Conservation (phyloP, 2,797 vertebrate species). For the Karalla daura region DNA sequence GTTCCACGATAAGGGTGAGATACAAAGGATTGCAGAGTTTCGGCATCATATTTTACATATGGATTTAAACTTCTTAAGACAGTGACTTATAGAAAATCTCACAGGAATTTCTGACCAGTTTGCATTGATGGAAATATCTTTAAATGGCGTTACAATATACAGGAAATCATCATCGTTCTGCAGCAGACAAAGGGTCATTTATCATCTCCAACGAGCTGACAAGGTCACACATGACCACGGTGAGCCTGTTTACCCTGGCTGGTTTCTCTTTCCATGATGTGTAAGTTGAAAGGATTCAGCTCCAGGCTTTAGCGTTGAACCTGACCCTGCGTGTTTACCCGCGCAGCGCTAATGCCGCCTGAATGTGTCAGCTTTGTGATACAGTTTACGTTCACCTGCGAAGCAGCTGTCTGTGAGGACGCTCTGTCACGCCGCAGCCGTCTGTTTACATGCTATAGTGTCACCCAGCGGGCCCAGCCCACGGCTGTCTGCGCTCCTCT, state of each 20-base stretch:
- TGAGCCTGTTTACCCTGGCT: constrained; percentile 11
- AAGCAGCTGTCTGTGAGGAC: constrained; percentile 48
- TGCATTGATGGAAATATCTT: too few relatives aligned
- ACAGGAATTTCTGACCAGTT: too few relatives aligned
- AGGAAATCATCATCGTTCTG: background rate
- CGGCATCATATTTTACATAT: too few relatives aligned
- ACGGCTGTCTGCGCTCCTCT: background rate
- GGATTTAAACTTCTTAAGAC: too few relatives aligned
- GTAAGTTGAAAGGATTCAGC: constrained; percentile 38
- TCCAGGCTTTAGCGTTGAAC: constrained; percentile 46
- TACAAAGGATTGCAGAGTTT: too few relatives aligned
- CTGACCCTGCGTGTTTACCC: constrained; percentile 64
- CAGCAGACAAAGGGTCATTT: background rate
- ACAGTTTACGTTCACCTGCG: constrained; percentile 70
- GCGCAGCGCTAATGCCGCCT: constrained; percentile 39
- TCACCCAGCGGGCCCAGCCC: constrained; percentile 3
- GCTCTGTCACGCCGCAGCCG: constrained; percentile 18
- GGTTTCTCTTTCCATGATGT: constrained; percentile 40
- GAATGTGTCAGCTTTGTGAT: constrained; percentile 79
- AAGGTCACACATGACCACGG: constrained; percentile 16
- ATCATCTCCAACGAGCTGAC: constrained; percentile 16
- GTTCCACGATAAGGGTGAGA: too few relatives aligned
- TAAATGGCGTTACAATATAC: too few relatives aligned
- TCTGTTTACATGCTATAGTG: constrained; percentile 16
- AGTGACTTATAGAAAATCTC: too few relatives aligned